Base-by-base conservation (phyloP, 2,888 invertebrate genomes). In the Embidobia sp. region DNA sequence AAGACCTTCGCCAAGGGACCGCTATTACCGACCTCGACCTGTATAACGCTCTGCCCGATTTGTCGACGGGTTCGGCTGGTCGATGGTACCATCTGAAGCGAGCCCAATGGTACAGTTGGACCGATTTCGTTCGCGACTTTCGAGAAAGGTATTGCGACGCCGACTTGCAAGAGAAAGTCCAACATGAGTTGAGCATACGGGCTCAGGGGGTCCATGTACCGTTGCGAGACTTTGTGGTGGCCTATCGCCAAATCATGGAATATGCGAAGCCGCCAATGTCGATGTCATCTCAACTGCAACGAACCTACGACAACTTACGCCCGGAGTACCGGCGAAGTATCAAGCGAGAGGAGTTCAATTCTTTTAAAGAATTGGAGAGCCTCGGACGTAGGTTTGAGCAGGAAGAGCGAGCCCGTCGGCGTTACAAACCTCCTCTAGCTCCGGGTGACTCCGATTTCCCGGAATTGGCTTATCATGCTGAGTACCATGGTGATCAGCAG, bases 21-120 rank as follows among this genome's bases (percentile, higher is more conserved):
- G n/a, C n/a, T n/a, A n/a, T n/a, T n/a, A n/a, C n/a, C n/a, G n/a
- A n/a, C n/a, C n/a, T n/a, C 3, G 48, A 48, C 11, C 6, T 61
- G 5, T 33, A 48, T 10, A n/a, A 26, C 18, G 61, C 61, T 2
- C 33, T 61, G 26, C 46, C 61, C 1, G 33, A 26, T n/a, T 8
- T 61, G 8, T 6, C 48, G 2, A 11, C 18, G 3, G 48, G 46
- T 2, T 26, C 16, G n/a, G 61, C 48, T 8, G 4, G 7, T 7
- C n/a, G 26, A 4, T 61, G 61, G 61, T 22, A 29, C 0, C 48
- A 46, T 1, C 15, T 48, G 13, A 13, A 61, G 10, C 13, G 35
- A 11, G 2, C 6, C 1, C 4, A 1, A n/a, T 61, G 57, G 57
- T 3, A 5, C 1, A 26, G 4, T 3, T 57, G 57, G 57, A 10